A percentile compares a stretch with the other conserved stretches of the same genome.
These are phyloP conservation scores for Anniella stebbinsi DNA, from an alignment of 2,797 vertebrate species.

Conservation along the genomic window DNA sequence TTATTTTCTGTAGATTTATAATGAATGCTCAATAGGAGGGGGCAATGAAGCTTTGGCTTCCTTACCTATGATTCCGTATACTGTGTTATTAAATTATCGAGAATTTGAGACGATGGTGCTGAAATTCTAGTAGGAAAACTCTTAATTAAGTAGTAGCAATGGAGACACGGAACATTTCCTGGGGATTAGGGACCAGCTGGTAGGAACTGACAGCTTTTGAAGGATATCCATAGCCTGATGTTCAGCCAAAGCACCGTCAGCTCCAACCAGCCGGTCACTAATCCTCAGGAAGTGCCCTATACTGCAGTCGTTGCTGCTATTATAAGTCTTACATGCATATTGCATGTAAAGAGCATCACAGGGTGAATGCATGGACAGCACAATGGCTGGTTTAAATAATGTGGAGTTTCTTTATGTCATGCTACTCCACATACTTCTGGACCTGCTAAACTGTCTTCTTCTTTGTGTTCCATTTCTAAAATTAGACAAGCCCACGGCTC, in stretches of 20 bases:
- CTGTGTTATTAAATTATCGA: constrained; percentile 47
- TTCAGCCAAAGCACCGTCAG: constrained; percentile 41
- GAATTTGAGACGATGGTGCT: constrained; percentile 32
- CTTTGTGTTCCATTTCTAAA: constrained; percentile 1
- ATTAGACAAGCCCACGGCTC: not conserved
- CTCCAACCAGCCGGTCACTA: constrained; percentile 41
- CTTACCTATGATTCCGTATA: constrained; percentile 11
- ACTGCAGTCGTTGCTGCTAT: constrained; percentile 50
- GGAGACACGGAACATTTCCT: constrained; percentile 64
- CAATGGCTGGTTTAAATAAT: constrained; percentile 51
- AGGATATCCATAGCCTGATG: constrained; percentile 58
- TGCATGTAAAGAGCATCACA: constrained; percentile 15
- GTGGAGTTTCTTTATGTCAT: constrained; percentile 55
- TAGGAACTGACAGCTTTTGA: constrained; percentile 63
- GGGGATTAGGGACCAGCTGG: constrained; percentile 68
- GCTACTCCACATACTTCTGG: constrained; percentile 39
- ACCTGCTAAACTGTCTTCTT: constrained; percentile 45
- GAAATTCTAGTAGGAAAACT: constrained; percentile 54
- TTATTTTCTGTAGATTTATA: not conserved
- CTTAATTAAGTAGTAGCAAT: constrained; percentile 58
- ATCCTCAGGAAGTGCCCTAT: constrained; percentile 62
- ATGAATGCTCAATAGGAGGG: not conserved
- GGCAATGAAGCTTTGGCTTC: fast-evolving
- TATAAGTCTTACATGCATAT: constrained; percentile 41
- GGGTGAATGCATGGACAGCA: constrained; percentile 44